A percentile compares a stretch with the other conserved stretches of the same genome.
Evolutionary conservation across 2,888 invertebrate genomes (phyloP).

Genomic region (Adelphocoris suturalis): DNA sequence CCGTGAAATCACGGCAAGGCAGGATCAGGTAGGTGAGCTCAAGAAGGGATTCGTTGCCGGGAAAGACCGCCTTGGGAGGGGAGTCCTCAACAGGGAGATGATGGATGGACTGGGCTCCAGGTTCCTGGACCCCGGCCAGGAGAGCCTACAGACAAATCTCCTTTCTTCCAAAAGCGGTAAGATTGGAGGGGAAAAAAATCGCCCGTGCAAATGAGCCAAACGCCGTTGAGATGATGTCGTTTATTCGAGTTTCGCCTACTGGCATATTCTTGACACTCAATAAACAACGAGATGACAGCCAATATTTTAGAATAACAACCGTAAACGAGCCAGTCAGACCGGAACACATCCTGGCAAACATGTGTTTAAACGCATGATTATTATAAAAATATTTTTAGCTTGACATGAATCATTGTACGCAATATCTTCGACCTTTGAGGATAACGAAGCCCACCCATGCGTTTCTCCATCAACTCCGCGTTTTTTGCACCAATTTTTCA

Average conservation of each 20-base stretch:
- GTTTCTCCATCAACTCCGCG: too few species aligned
- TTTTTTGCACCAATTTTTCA: too few species aligned
- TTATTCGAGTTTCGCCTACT: constrained; percentile 20
- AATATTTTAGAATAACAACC: constrained; percentile 9
- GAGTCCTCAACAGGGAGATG: constrained; percentile 44
- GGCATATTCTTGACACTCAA: neutral
- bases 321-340: neutral
- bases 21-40: neutral
- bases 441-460: too few species aligned
- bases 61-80: neutral
- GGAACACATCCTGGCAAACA: neutral
- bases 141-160: constrained; percentile 21
- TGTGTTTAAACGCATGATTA: neutral
- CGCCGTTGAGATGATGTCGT: constrained; percentile 10
- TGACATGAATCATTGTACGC: too few species aligned
- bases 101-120: constrained; percentile 34
- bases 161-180: neutral
- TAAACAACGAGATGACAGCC: constrained; percentile 10
- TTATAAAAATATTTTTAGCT: too few species aligned
- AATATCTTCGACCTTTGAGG: too few species aligned
- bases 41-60: neutral
- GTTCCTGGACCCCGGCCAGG: constrained; percentile 51
- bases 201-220: constrained; percentile 55
- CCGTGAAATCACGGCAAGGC: constrained; percentile 26
- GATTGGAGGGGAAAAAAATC: constrained; percentile 19